A percentile compares a stretch with the other conserved stretches of the same genome.
Conservation (phyloP, 2,888 invertebrate genomes). For the Chrysodeixis includens region DNA sequence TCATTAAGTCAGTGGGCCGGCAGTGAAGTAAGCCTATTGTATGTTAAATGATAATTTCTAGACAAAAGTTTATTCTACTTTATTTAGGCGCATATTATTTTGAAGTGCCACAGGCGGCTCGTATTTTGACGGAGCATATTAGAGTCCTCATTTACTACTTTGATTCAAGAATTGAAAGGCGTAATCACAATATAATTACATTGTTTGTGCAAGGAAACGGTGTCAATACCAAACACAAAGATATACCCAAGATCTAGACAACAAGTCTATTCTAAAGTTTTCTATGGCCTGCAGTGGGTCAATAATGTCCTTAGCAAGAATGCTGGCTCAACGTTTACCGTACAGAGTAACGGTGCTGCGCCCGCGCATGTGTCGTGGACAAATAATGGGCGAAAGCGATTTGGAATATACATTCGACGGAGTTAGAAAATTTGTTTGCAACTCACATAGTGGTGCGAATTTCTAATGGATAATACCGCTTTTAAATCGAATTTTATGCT, state of each 20-base stretch:
- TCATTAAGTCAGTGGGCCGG: constrained; percentile 27
- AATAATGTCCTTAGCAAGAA: constrained; percentile 53
- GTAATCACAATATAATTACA: neutral
- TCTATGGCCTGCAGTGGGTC: constrained; percentile 38
- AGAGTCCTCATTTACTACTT: neutral
- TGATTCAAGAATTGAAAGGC: neutral
- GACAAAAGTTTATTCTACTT: neutral
- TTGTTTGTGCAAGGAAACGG: neutral
- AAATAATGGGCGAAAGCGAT: constrained; percentile 34
- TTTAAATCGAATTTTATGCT: too few species aligned
- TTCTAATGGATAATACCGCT: neutral
- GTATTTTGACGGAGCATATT: too few species aligned
- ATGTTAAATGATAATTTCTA: constrained; percentile 53
- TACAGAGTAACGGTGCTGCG: constrained; percentile 64
- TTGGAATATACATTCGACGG: constrained; percentile 14
- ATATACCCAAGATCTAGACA: neutral
- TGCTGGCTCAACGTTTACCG: constrained; percentile 57
- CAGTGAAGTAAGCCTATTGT: constrained; percentile 39
- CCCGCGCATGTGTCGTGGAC: constrained; percentile 15
- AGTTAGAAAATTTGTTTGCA: neutral
- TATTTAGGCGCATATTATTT: too few species aligned
- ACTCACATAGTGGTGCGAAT: neutral
- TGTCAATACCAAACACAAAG: neutral
- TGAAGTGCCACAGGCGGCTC: too few species aligned
- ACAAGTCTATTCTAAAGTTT: constrained; percentile 8